These are phyloP conservation scores for Pristionchus fissidentatus DNA, from an alignment of 2,888 invertebrate species.

Conservation along the genomic window DNA sequence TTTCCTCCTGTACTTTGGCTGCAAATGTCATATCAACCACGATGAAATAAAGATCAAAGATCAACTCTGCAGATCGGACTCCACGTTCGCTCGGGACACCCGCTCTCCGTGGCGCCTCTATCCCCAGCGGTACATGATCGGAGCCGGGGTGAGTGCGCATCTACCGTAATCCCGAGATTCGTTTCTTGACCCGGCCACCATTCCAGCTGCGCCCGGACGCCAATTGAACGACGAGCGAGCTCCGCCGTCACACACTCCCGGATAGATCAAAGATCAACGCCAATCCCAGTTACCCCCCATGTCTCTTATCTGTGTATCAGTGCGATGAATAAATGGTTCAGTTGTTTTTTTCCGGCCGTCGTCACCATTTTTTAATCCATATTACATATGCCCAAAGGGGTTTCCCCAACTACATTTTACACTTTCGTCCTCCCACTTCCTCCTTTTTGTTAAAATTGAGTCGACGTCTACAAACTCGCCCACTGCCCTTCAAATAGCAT, in stretches of 20 bases:
- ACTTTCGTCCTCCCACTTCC: too few relatives aligned
- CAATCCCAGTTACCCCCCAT: not conserved
- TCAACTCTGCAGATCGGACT: constrained; percentile 3
- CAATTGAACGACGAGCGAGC: not conserved
- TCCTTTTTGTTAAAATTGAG: too few relatives aligned
- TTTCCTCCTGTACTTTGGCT: not conserved
- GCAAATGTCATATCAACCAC: not conserved
- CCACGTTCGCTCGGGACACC: not conserved
- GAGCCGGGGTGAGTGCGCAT: not conserved
- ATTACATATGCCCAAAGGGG: too few relatives aligned
- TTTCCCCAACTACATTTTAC: too few relatives aligned
- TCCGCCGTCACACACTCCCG: not conserved
- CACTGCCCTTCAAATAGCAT: too few relatives aligned
- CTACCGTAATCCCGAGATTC: not conserved
- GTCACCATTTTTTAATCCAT: too few relatives aligned
- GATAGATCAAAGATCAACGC: constrained; percentile 21
- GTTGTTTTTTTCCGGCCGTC: not conserved
- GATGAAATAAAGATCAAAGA: not conserved
- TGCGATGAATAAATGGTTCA: constrained; percentile 34
- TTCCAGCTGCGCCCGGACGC: constrained; percentile 11
- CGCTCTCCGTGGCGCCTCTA: constrained; percentile 7
- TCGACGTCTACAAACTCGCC: too few relatives aligned
- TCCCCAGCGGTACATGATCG: constrained; percentile 41
- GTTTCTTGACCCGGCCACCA: not conserved
- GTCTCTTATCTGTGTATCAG: not conserved